A percentile compares a stretch with the other conserved stretches of the same genome.
Conservation (phyloP, 1,140 invertebrate species). For the Zophobas morio region DNA sequence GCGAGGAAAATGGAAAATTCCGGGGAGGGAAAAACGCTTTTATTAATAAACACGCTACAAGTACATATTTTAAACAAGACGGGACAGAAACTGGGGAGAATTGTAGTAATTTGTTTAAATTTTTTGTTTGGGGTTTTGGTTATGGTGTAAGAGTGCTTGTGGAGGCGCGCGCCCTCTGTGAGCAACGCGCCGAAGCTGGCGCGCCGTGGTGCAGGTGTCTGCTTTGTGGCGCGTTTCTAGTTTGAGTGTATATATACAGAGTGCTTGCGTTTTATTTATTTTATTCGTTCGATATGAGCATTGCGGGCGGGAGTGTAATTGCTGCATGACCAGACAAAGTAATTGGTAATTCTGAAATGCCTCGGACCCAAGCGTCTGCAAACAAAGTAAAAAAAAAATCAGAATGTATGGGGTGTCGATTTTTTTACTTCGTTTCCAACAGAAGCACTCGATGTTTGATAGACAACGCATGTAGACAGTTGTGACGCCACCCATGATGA, state of each 20-base stretch:
- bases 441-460: conserved; percentile 75
- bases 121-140: conserved; percentile 8
- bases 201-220: neutral
- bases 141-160: conserved; percentile 49
- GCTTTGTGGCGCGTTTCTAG: neutral
- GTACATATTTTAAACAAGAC: conserved; percentile 2
- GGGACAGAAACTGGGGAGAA: neutral
- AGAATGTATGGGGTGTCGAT: too few relatives aligned
- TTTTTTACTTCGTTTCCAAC: conserved; percentile 68
- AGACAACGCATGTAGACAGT: conserved; percentile 74
- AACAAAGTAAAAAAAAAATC: conserved; percentile 4
- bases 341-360: conserved; percentile 70
- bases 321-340: conserved; percentile 73
- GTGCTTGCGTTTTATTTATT: neutral
- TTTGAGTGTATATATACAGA: neutral
- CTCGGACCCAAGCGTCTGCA: conserved; percentile 71
- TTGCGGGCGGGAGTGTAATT: conserved; percentile 72
- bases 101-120: conserved; percentile 1
- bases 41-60: neutral
- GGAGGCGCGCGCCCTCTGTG: conserved; percentile 23
- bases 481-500: conserved; percentile 75
- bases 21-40: neutral
- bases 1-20: conserved; percentile 5
- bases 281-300: conserved; percentile 42
- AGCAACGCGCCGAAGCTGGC: neutral